Base-by-base conservation (phyloP, 2,797 vertebrate genomes). In the Cyprinodon diabolis region DNA sequence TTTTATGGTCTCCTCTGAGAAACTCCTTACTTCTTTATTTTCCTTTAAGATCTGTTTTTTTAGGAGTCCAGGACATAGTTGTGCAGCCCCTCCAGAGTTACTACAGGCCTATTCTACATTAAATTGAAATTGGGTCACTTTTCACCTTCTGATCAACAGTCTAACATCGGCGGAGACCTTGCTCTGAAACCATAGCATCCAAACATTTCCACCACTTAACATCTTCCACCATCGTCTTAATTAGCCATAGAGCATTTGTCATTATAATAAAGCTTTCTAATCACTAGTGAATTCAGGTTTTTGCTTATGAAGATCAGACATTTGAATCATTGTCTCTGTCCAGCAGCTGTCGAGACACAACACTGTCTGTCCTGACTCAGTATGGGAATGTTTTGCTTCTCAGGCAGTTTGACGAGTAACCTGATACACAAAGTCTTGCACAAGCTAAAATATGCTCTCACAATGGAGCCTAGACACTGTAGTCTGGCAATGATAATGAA, bases 281-380 rank as follows among this genome's bases (percentile, higher is more conserved):
- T 30, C 23, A 30, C 25, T 30, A 14, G 15, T 6, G 13, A 57
- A 3, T 30, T 15, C 25, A 57, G 56, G 15, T 57, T 13, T 30
- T 57, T 57, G 23, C 13, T 30, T 15, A 1, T 12, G 25, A 25
- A 57, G 25, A 6, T 30, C 56, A 57, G 56, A 57, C 56, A 15
- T 30, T 78, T 84, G 67, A 88, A 89, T 89, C 89, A 79, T 90
- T 88, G 78, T 23, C 62, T 65, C 62, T 43, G 23, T 45, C 43
- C 12, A 25, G 43, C 62, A 65, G 62, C 62, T 65, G 62, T n/a
- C 12, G 37, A 65, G 62, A 45, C 62, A 12, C 6, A 37, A 37
- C 58, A 21, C 14, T 17, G 30, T 55, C n/a, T 23, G n/a, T 23
- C 54, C 54, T 12, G 54, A 55, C 54, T 55, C 58, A 1, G 35